Evolutionary conservation across 1,140 invertebrate species (phyloP).

Genomic region (Dolichoris vasculosae): DNA sequence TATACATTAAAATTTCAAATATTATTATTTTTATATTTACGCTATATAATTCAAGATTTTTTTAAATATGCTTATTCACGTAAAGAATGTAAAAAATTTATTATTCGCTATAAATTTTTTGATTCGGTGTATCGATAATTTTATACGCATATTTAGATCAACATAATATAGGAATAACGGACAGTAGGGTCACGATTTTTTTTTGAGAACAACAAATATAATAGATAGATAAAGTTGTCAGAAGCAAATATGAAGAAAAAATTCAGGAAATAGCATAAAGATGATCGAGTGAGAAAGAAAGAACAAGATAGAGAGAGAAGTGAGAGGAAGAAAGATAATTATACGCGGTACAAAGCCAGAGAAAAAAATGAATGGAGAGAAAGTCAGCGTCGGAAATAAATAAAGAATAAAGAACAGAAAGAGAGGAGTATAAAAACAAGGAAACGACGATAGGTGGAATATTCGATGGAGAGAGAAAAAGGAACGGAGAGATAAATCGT

Average conservation of each 20-base stretch:
- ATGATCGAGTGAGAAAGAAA: neutral
- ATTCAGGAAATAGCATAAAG: neutral
- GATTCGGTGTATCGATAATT: neutral
- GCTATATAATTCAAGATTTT: too few species aligned
- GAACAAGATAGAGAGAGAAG: neutral
- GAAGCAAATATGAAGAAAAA: neutral
- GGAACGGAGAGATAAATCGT: constrained; percentile 58
- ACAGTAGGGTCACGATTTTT: neutral
- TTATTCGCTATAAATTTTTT: too few species aligned
- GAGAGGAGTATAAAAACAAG: constrained; percentile 57
- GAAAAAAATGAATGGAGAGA: constrained; percentile 40
- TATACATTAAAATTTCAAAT: too few species aligned
- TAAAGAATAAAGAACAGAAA: constrained; percentile 34
- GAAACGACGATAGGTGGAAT: constrained; percentile 56
- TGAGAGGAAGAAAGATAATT: constrained; percentile 28
- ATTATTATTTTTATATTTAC: too few species aligned
- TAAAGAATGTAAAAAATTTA: too few species aligned
- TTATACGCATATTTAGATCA: neutral
- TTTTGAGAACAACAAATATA: neutral
- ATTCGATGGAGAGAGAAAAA: constrained; percentile 55
- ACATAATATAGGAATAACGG: neutral
- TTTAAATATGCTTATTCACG: too few species aligned
- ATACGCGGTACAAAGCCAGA: constrained; percentile 22
- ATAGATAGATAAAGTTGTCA: neutral
- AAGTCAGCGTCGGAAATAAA: constrained; percentile 7